Evolutionary conservation across 2,797 vertebrate species (phyloP), one percentile per base, ranked within the genome.

Genomic region (Pseudocheirus occidentalis): DNA sequence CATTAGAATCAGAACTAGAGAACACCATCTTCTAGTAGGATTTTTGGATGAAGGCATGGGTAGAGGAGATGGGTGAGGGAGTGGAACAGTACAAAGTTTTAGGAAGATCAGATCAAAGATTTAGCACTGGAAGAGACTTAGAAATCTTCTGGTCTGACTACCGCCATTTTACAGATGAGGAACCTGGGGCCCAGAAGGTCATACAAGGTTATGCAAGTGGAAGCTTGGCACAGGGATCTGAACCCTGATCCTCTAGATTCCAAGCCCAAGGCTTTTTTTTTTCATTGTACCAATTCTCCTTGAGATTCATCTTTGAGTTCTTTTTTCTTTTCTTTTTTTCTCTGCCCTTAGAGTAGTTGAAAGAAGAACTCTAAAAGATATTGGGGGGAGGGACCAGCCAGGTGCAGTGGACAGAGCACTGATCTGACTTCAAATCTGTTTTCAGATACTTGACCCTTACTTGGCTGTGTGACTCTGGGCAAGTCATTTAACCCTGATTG

Each of bases 311-410:
- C 93, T 28, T 29, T 89, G n/a, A 73, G 90, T 55, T 5, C 52
- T 93, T 91, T 55, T 96, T 94, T 93, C 4, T 95, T 58, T 95
- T 94, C 89, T 89, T 94, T 81, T 89, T 94, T 89, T 96, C 29
- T 97, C 31, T 59, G 90, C 31, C 31, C 94, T n/a, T 62, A 92
- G 92, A 94, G 34, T 57, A 52, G 10, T 28, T 91, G n/a, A 81
- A 81, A 40, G 66, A 73, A 40, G n/a, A 5, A 4, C 16, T 40
- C 62, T 73, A 73, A 34, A 31, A 73, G 34, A 73, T 16, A 73
- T 18, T n/a, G 2, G 62, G 91, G 54, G 46, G 91, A 14, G n/a
- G n/a, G n/a, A n/a, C n/a, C 16, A 73, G 66, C n/a, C 7, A 40
- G 66, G 66, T 81, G 31, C 59, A 66, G 59, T n/a, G 5, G 31